These are phyloP conservation scores for Idaea straminata DNA, from an alignment of 2,888 invertebrate species.

Conservation along the genomic window DNA sequence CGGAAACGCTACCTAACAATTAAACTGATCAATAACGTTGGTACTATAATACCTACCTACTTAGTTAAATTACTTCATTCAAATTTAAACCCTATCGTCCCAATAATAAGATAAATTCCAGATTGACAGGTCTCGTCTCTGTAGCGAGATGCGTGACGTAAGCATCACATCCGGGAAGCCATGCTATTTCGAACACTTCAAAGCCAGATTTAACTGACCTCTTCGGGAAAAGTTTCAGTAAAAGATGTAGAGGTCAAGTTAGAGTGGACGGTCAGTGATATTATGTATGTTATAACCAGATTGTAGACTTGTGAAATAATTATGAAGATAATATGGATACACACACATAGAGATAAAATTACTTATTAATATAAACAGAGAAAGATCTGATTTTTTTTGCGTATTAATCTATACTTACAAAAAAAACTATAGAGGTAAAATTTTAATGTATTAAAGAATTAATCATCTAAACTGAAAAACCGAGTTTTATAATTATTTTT, in stretches of 20 bases:
- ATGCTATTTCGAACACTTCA: conserved; percentile 59
- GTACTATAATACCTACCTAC: neutral
- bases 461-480: too few species aligned
- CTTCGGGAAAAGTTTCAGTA: neutral
- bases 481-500: too few species aligned
- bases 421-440: too few species aligned
- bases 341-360: neutral
- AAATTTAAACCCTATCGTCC: conserved; percentile 39
- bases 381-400: too few species aligned
- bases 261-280: neutral
- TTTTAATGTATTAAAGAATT: too few species aligned
- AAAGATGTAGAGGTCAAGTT: neutral
- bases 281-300: neutral
- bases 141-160: conserved; percentile 67
- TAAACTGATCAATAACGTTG: neutral
- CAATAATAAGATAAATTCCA: conserved; percentile 44
- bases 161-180: conserved; percentile 72
- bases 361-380: too few species aligned
- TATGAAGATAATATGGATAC: neutral
- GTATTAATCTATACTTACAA: too few species aligned
- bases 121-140: conserved; percentile 52
- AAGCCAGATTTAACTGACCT: conserved; percentile 32
- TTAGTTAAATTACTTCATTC: conserved; percentile 13
- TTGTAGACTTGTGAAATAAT: neutral
- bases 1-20: neutral